Evolutionary conservation across 2,113 vertebrate genomes (phyloP).

Genomic region (Malurus alboscapulatus): DNA sequence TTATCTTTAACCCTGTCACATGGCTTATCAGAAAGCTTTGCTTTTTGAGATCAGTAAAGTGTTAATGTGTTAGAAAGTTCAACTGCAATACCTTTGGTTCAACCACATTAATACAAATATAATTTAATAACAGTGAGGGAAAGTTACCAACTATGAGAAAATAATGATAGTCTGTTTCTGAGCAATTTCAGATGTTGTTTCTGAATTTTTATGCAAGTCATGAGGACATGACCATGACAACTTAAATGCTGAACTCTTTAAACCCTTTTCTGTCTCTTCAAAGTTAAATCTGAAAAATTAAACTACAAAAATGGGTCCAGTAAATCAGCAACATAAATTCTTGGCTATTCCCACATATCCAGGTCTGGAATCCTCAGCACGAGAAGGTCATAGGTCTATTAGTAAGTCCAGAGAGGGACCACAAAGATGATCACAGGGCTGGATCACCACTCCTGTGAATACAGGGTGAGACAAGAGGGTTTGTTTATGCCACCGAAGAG

Average conservation of each 20-base stretch:
- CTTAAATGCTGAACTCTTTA: not conserved
- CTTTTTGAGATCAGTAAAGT: not conserved
- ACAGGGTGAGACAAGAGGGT: not conserved
- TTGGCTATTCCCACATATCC: not conserved
- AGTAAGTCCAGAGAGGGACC: not conserved
- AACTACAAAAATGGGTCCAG: not conserved
- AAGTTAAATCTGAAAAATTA: not conserved
- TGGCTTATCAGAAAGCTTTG: not conserved
- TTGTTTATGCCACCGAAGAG: not conserved
- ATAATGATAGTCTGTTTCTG: not conserved
- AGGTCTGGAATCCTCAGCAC: not conserved
- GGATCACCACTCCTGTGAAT: not conserved
- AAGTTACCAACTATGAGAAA: not conserved
- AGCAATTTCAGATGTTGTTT: not conserved
- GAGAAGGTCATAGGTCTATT: not conserved
- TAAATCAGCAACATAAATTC: not conserved
- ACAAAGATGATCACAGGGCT: accelerated
- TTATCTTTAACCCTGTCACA: not conserved
- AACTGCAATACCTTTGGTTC: not conserved
- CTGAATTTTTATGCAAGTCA: not conserved
- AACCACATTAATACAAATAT: not conserved
- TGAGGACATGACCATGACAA: not conserved
- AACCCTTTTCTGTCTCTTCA: not conserved
- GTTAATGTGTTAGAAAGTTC: not conserved
- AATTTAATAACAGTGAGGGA: not conserved